A percentile compares a stretch with the other conserved stretches of the same genome.
phyloP scores from a whole-genome alignment of 2,797 vertebrate genomes.

The Salmo trutta region DNA sequence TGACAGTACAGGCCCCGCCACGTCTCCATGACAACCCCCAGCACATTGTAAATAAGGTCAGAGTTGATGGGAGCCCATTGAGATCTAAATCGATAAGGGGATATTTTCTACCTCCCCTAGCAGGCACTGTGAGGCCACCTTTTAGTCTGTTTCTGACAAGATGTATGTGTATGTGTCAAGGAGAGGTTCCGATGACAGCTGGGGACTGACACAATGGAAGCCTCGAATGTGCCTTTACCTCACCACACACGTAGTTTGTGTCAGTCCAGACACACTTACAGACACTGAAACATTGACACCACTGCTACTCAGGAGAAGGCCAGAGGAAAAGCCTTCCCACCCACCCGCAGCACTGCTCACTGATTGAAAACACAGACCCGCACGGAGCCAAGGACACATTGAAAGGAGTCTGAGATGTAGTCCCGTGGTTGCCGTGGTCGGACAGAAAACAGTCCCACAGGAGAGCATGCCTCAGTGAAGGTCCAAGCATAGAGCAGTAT shows the following conservation, averaged over 20 bases:
- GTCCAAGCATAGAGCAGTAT: background rate
- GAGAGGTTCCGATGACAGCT: slow-evolving; percentile 7
- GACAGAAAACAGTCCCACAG: background rate
- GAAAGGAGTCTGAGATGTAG: background rate
- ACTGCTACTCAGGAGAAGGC: background rate
- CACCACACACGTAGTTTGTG: slow-evolving; percentile 7
- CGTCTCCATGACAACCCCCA: slow-evolving; percentile 27
- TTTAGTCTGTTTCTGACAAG: background rate
- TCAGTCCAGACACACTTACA: background rate
- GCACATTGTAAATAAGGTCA: slow-evolving; percentile 14
- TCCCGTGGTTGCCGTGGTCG: background rate
- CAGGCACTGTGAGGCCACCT: background rate
- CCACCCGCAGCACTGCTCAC: background rate
- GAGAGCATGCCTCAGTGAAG: background rate
- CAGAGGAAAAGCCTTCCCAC: background rate
- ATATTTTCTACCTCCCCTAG: background rate
- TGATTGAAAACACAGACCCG: background rate
- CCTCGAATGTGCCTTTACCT: background rate
- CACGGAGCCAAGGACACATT: background rate
- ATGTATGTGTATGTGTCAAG: background rate
- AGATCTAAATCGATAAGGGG: slow-evolving; percentile 1
- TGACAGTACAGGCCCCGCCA: slow-evolving; percentile 1
- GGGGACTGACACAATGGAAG: slow-evolving; percentile 13
- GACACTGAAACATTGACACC: background rate
- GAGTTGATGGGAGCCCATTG: background rate